Evolutionary conservation across 2,888 invertebrate species (phyloP).

Genomic region (Spialia ferax): DNA sequence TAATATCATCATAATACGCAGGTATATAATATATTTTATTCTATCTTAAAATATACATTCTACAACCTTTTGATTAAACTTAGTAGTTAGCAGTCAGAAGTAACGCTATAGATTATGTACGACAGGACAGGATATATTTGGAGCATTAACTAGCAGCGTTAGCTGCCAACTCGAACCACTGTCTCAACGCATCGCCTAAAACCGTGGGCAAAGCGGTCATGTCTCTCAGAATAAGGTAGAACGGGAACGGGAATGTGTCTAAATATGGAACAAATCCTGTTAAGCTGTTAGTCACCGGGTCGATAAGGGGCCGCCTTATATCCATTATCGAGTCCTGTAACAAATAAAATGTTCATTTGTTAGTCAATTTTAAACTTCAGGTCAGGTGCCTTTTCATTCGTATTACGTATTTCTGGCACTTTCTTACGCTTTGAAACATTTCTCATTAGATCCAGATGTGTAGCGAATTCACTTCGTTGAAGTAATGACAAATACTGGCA

Average conservation of each 20-base stretch:
- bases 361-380: background rate
- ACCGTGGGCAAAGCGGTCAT: constrained; percentile 95
- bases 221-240: constrained; percentile 97
- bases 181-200: constrained; percentile 97
- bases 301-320: constrained; percentile 92
- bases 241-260: constrained; percentile 99
- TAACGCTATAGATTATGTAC: no score
- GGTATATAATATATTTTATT: no score
- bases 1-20: no score
- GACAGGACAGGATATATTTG: background rate
- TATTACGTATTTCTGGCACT: no score
- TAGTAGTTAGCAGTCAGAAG: no score
- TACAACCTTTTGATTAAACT: no score
- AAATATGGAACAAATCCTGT: constrained; percentile 92
- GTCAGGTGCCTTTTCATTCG: no score
- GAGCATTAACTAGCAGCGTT: constrained; percentile 65
- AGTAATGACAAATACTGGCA: no score
- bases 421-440: no score
- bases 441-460: no score
- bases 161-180: constrained; percentile 99
- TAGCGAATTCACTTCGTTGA: no score
- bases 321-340: constrained; percentile 95
- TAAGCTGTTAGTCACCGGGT: constrained; percentile 81
- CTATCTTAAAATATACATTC: no score
- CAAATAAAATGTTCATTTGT: constrained; percentile 17